These are phyloP conservation scores for Stegophylla sp. DNA, from an alignment of 2,888 invertebrate genomes.

Conservation along the genomic window DNA sequence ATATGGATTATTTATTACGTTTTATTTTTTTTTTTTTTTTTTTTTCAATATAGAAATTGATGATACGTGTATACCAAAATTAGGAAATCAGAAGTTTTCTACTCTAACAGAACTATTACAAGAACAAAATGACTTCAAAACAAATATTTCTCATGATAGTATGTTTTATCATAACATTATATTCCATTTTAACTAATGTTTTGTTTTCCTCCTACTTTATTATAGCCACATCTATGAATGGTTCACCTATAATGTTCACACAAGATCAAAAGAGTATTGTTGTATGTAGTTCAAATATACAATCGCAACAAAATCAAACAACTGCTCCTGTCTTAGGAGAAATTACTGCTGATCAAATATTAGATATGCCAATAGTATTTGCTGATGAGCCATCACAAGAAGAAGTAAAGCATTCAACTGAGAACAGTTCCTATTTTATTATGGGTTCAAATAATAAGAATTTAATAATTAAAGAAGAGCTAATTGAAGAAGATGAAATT, in stretches of 20 bases:
- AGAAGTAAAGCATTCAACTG: constrained; percentile 5
- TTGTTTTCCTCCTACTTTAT: not conserved
- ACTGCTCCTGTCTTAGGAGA: constrained; percentile 59
- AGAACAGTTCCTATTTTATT: constrained; percentile 33
- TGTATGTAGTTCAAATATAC: constrained; percentile 29
- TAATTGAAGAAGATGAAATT: constrained; percentile 18
- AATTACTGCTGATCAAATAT: constrained; percentile 63
- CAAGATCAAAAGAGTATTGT: constrained; percentile 32
- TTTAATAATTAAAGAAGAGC: constrained; percentile 37
- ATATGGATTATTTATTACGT: not conserved
- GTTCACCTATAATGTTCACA: constrained; percentile 32
- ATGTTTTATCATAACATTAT: not conserved
- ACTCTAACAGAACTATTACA: constrained; percentile 41
- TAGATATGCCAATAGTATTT: constrained; percentile 64
- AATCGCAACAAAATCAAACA: not conserved
- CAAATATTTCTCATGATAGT: constrained; percentile 26
- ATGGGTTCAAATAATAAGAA: not conserved
- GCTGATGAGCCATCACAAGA: constrained; percentile 62
- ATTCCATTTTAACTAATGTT: not conserved
- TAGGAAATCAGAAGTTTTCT: constrained; percentile 53
- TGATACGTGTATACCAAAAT: constrained; percentile 38
- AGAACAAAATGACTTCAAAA: constrained; percentile 24
- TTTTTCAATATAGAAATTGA: constrained; percentile 28
- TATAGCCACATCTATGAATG: constrained; percentile 24
- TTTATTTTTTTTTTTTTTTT: constrained; percentile 25